A percentile compares a stretch with the other conserved stretches of the same genome.
phyloP scores from a whole-genome alignment of 1,140 invertebrate genomes.

The Magallana ariakensis region DNA sequence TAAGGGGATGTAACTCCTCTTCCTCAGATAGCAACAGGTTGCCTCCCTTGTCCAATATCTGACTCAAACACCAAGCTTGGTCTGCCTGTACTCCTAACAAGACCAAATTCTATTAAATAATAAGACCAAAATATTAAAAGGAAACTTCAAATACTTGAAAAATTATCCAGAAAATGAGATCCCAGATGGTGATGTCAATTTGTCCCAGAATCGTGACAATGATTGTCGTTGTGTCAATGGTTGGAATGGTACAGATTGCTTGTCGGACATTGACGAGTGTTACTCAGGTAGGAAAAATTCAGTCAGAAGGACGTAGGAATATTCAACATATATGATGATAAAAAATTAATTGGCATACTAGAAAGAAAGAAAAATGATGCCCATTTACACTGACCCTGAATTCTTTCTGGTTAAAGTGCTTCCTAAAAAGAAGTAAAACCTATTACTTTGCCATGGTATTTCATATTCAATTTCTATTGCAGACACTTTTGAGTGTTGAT shows the following conservation, averaged over 20 bases:
- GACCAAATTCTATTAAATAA: not conserved
- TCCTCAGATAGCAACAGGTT: not conserved
- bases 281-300: not conserved
- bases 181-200: not conserved
- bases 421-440: too few species aligned
- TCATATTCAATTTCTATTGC: too few species aligned
- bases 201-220: not conserved
- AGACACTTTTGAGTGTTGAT: too few species aligned
- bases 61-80: not conserved
- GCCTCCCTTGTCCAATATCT: not conserved
- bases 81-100: not conserved
- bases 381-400: too few species aligned
- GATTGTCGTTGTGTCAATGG: not conserved
- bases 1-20: not conserved
- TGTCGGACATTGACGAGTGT: not conserved
- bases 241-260: conserved; percentile 1
- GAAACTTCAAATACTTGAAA: not conserved
- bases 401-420: too few species aligned
- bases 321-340: too few species aligned
- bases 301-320: too few species aligned
- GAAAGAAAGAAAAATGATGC: too few species aligned
- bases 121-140: too few species aligned
- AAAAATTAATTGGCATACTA: too few species aligned
- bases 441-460: too few species aligned
- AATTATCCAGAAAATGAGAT: conserved; percentile 23